These are phyloP conservation scores for Chrysina gloriosa DNA, from an alignment of 2,888 invertebrate genomes.

Conservation along the genomic window DNA sequence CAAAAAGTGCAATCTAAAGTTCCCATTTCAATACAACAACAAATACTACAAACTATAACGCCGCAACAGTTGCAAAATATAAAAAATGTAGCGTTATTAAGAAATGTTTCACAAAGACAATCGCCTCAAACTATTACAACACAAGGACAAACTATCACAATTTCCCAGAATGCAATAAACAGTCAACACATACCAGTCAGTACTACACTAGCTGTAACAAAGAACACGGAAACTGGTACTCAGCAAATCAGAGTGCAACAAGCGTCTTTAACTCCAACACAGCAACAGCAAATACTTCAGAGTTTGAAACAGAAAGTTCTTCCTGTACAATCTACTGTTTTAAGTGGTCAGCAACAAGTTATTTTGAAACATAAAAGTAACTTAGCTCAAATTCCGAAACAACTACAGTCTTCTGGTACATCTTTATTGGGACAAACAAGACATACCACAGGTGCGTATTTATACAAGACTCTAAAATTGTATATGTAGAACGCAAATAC, in stretches of 20 bases:
- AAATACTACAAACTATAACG: slow-evolving; percentile 59
- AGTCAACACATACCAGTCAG: slow-evolving; percentile 28
- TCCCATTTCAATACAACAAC: slow-evolving; percentile 55
- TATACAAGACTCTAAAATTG: too few species aligned
- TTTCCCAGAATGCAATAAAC: slow-evolving; percentile 42
- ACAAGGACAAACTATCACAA: slow-evolving; percentile 46
- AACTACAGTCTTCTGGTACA: slow-evolving; percentile 57
- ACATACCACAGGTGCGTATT: slow-evolving; percentile 54
- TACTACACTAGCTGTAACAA: slow-evolving; percentile 29
- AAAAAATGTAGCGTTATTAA: slow-evolving; percentile 61
- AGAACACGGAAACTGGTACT: slow-evolving; percentile 37
- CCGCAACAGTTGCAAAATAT: slow-evolving; percentile 62
- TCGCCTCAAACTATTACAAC: slow-evolving; percentile 40
- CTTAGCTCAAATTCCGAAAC: slow-evolving; percentile 63
- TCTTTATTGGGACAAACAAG: slow-evolving; percentile 57
- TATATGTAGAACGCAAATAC: too few species aligned
- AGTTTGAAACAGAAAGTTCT: slow-evolving; percentile 62
- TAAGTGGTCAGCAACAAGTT: slow-evolving; percentile 62
- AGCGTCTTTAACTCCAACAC: slow-evolving; percentile 59
- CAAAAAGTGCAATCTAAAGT: slow-evolving; percentile 48
- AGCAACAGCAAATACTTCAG: slow-evolving; percentile 66
- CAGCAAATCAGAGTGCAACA: slow-evolving; percentile 49
- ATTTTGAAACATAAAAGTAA: slow-evolving; percentile 67
- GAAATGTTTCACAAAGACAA: slow-evolving; percentile 52
- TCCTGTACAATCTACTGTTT: slow-evolving; percentile 59